A percentile compares a stretch with the other conserved stretches of the same genome.
Evolutionary conservation across 2,888 invertebrate species (phyloP).

Genomic region (Sarcophaga caerulescens): DNA sequence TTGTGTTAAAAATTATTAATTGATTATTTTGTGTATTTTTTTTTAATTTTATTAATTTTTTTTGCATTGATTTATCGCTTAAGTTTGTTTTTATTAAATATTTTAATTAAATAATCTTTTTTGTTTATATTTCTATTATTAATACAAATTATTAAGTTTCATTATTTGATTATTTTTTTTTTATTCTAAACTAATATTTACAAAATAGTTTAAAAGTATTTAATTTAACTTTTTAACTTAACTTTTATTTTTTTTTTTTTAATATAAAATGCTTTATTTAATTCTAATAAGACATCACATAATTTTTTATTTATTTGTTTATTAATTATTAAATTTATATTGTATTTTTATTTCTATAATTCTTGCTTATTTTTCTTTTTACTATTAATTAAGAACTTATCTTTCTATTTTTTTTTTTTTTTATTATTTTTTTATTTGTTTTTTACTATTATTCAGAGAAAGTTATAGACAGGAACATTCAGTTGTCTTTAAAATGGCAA

Average conservation of each 20-base stretch:
- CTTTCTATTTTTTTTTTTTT: constrained; percentile 12
- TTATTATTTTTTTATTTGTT: not conserved
- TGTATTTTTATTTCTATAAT: constrained; percentile 15
- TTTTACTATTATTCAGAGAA: constrained; percentile 33
- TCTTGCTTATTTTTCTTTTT: constrained; percentile 7
- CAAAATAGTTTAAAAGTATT: constrained; percentile 27
- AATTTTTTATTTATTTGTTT: constrained; percentile 38
- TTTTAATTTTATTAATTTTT: constrained; percentile 15
- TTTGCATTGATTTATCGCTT: not conserved
- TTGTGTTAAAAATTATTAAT: not conserved
- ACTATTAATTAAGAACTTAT: not conserved
- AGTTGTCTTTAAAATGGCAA: constrained; percentile 65
- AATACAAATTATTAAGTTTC: no score
- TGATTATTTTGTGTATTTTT: constrained; percentile 24
- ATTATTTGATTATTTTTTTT: constrained; percentile 26
- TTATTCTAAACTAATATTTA: constrained; percentile 60
- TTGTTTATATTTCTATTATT: constrained; percentile 12
- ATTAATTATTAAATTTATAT: constrained; percentile 25
- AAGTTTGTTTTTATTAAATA: not conserved
- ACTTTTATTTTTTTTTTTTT: constrained; percentile 23
- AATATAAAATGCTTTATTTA: constrained; percentile 3
- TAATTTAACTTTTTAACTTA: constrained; percentile 35
- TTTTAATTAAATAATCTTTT: constrained; percentile 1
- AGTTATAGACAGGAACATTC: constrained; percentile 62
- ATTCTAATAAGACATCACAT: constrained; percentile 67